phyloP scores from a whole-genome alignment of 2,888 invertebrate species.

The Cheilosia impressa region DNA sequence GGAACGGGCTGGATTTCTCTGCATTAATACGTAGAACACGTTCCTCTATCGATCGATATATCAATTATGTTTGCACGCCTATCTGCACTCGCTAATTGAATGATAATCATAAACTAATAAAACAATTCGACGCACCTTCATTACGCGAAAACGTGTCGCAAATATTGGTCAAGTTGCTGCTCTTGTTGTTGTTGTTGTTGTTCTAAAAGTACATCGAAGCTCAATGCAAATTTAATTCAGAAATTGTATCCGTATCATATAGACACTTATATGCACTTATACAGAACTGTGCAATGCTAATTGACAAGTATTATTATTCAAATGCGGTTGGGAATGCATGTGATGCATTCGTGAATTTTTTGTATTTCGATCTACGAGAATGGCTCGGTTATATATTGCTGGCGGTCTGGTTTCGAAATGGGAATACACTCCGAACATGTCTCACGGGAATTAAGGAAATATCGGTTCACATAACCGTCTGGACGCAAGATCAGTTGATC shows the following conservation, averaged over 20 bases:
- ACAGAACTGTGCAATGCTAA: constrained; percentile 10
- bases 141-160: constrained; percentile 34
- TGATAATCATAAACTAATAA: constrained; percentile 45
- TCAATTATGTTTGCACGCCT: constrained; percentile 59
- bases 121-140: constrained; percentile 61
- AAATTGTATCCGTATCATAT: constrained; percentile 27
- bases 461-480: neutral
- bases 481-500: neutral
- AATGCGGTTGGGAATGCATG: constrained; percentile 51
- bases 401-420: constrained; percentile 6
- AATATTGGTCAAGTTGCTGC: constrained; percentile 27
- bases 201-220: neutral
- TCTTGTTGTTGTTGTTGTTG: constrained; percentile 12
- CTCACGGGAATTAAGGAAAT: constrained; percentile 12
- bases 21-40: constrained; percentile 45
- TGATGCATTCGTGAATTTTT: constrained; percentile 34
- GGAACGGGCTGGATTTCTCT: neutral
- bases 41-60: constrained; percentile 26
- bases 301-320: constrained; percentile 36
- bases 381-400: neutral
- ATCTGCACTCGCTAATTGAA: constrained; percentile 43
- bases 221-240: constrained; percentile 34
- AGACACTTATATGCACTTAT: neutral
- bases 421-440: neutral
- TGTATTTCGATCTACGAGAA: constrained; percentile 8